Evolutionary conservation across 2,888 invertebrate species (phyloP).

Genomic region (Ramazzottius varieornatus): DNA sequence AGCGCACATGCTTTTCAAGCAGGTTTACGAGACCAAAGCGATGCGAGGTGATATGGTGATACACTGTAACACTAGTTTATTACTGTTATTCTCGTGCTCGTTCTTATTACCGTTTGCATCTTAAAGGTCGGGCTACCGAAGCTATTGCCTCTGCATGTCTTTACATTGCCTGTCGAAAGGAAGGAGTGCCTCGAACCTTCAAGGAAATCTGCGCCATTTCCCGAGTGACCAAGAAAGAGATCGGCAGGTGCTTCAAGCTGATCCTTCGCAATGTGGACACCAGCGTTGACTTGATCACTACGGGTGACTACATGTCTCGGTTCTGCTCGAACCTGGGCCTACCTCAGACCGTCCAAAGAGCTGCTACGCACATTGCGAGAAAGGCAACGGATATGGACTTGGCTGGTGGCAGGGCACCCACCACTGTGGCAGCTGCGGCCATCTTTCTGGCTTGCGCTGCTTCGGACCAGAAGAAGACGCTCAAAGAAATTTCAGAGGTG

Average conservation of each 20-base stretch:
- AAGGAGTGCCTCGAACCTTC: constrained; percentile 91
- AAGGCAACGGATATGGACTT: constrained; percentile 89
- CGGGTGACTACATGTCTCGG: constrained; percentile 35
- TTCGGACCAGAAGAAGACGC: constrained; percentile 5
- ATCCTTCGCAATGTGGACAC: constrained; percentile 86
- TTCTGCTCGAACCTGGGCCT: constrained; percentile 75
- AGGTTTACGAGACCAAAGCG: constrained; percentile 23
- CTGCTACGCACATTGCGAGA: constrained; percentile 83
- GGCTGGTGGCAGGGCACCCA: constrained; percentile 87
- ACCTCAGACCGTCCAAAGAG: constrained; percentile 29
- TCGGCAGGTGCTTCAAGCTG: constrained; percentile 85
- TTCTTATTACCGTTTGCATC: constrained; percentile 10
- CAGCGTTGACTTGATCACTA: constrained; percentile 84
- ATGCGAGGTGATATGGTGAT: no score
- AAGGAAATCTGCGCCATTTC: constrained; percentile 98
- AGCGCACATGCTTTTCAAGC: constrained; percentile 85
- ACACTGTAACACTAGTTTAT: no score
- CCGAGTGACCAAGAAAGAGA: constrained; percentile 95
- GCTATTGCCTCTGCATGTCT: constrained; percentile 95
- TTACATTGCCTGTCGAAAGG: constrained; percentile 93
- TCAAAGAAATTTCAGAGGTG: constrained; percentile 71
- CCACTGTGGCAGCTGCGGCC: constrained; percentile 93
- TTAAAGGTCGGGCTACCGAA: constrained; percentile 84
- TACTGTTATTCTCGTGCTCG: not conserved
- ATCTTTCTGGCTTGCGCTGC: constrained; percentile 72